Base-by-base conservation (phyloP, 2,888 invertebrate species). In the Ecliptopera silaceata region DNA sequence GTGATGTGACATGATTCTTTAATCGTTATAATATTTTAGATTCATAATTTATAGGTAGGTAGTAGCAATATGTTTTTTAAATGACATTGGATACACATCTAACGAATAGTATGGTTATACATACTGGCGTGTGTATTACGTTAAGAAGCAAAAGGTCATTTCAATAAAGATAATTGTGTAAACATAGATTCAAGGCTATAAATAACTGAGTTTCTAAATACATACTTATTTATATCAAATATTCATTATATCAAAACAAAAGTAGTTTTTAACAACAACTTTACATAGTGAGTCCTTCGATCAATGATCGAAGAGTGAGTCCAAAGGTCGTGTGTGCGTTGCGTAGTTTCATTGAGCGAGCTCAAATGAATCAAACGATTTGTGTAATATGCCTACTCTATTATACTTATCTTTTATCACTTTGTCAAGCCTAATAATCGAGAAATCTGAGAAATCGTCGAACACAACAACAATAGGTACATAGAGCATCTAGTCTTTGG, bases 121-220 rank as follows among this genome's bases (percentile, higher is more conserved):
- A 44, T 72, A 75, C 75, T 69, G 74, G 63, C 77, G 63, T 66
- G 65, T 70, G 63, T 36, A 71, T 68, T 70, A 66, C 70, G 68
- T 78, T 75, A 72, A 74, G 76, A 74, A 75, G 73, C 80, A 73
- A 85, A 80, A 87, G 87, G 88, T 88, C 82, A 86, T 74, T 75
- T 80, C 68, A 78, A 79, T 80, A 77, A 47, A 74, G 84, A 87
- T 86, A 84, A 77, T 69, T 61, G 60, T 72, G 72, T 76, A 77
- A 78, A 75, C 72, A 75, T 64, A 62, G 54, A 65, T 63, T 73
- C 76, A 80, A 81, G 74, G 75, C 59, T 75, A 68, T 64, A 36
- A 60, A 48, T 59, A 52, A 59, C 42, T 36, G 55, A 31, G 36
- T 38, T n/a, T 36, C 36, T 15, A 34, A 34, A 15, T 38, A 47